Conservation (phyloP, 2,113 vertebrate species). For the Cynocephalus volans region DNA sequence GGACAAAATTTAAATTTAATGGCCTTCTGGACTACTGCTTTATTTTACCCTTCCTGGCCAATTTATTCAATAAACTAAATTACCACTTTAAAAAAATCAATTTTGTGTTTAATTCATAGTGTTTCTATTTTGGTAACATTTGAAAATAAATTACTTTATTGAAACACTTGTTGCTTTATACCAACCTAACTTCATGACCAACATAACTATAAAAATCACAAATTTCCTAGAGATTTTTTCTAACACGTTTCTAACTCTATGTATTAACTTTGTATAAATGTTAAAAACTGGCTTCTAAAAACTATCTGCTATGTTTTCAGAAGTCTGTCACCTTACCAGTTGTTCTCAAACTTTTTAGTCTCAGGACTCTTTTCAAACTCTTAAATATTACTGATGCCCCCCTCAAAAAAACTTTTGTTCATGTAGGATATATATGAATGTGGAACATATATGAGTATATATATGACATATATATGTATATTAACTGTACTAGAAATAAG, state of each 20-base stretch:
- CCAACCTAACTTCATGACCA: conserved; percentile 50
- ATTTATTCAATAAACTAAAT: conserved; percentile 57
- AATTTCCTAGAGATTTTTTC: conserved; percentile 13
- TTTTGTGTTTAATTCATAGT: conserved; percentile 55
- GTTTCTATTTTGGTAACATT: conserved; percentile 6
- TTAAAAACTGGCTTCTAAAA: conserved; percentile 53
- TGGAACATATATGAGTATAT: background rate
- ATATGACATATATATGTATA: background rate
- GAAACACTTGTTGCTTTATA: conserved; percentile 5
- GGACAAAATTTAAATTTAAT: conserved; percentile 53
- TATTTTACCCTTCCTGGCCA: background rate
- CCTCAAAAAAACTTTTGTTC: conserved; percentile 9
- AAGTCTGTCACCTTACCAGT: background rate
- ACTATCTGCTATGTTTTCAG: conserved; percentile 13
- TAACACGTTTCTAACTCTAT: conserved; percentile 16
- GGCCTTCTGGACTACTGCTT: background rate
- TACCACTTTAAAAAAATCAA: conserved; percentile 51
- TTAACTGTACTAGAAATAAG: background rate
- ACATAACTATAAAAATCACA: conserved; percentile 63
- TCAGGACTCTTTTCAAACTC: conserved; percentile 35
- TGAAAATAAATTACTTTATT: conserved; percentile 32
- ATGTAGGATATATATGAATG: background rate
- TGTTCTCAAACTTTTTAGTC: conserved; percentile 24
- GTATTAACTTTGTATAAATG: conserved; percentile 18
- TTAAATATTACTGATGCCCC: conserved; percentile 33